Percentiles rank a stretch among this genome's conserved stretches.
Evolutionary conservation across 2,888 invertebrate species (phyloP).

Genomic region (Synergus japonicus): DNA sequence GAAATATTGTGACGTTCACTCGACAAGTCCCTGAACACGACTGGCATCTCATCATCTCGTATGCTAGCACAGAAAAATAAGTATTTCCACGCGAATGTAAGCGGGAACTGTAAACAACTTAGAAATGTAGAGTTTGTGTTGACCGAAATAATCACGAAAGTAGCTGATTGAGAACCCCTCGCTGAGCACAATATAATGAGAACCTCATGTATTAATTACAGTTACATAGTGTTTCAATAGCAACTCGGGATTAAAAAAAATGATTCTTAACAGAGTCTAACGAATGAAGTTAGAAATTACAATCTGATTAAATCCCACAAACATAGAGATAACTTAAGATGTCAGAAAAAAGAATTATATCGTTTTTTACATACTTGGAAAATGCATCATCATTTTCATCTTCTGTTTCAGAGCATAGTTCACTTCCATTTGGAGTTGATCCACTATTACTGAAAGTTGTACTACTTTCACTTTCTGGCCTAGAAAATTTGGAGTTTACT

Average conservation of each 20-base stretch:
- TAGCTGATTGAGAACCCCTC: conserved; percentile 47
- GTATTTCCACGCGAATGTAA: conserved; percentile 35
- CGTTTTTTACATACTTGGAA: conserved; percentile 67
- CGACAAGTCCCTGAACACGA: conserved; percentile 41
- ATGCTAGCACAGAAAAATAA: conserved; percentile 21
- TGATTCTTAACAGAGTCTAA: background rate
- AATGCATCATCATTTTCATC: conserved; percentile 73
- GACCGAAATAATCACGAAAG: conserved; percentile 1
- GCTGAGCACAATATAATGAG: conserved; percentile 11
- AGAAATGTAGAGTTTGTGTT: conserved; percentile 24
- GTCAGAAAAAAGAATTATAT: background rate
- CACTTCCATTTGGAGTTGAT: conserved; percentile 75
- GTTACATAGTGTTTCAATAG: conserved; percentile 15
- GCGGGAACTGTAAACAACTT: conserved; percentile 50
- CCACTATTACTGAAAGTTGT: conserved; percentile 78
- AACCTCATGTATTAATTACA: conserved; percentile 43
- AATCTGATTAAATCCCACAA: background rate
- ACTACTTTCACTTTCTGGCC: conserved; percentile 75
- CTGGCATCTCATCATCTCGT: conserved; percentile 37
- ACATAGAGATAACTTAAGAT: background rate
- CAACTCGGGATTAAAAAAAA: conserved; percentile 12
- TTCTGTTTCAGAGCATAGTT: conserved; percentile 74
- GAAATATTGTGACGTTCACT: conserved; percentile 40
- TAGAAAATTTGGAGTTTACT: conserved; percentile 64
- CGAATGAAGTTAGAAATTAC: too few species aligned